Conservation (phyloP, 2,113 vertebrate species). For the Gymnorhina tibicen region DNA sequence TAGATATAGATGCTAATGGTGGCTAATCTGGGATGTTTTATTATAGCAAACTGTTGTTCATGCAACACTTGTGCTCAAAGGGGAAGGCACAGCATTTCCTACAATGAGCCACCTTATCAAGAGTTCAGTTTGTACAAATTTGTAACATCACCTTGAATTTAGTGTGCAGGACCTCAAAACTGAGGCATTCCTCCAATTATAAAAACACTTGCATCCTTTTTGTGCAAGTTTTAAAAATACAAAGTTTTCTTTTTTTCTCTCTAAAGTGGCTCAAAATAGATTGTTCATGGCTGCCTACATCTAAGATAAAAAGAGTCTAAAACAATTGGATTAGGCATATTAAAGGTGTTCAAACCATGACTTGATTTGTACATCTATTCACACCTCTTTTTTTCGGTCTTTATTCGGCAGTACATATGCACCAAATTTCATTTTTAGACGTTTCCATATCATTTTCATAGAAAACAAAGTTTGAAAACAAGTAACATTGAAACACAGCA, state of each 20-base stretch:
- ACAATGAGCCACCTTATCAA: conserved; percentile 88
- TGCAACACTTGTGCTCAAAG: conserved; percentile 88
- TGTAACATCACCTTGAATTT: conserved; percentile 77
- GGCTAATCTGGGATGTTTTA: conserved; percentile 81
- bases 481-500: conserved; percentile 94
- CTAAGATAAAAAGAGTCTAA: conserved; percentile 86
- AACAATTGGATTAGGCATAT: conserved; percentile 90
- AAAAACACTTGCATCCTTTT: conserved; percentile 81
- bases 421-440: conserved; percentile 88
- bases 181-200: conserved; percentile 84
- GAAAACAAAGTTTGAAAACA: conserved; percentile 90
- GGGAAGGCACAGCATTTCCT: conserved; percentile 86
- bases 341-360: conserved; percentile 83
- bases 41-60: conserved; percentile 91
- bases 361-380: conserved; percentile 86
- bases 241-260: conserved; percentile 71
- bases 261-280: conserved; percentile 91
- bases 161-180: conserved; percentile 80
- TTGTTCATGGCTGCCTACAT: conserved; percentile 88
- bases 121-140: conserved; percentile 80
- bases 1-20: conserved; percentile 84
- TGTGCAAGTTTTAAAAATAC: conserved; percentile 82
- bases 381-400: conserved; percentile 81
- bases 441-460: conserved; percentile 89
- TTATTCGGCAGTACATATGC: conserved; percentile 92